phyloP scores from a whole-genome alignment of 2,113 vertebrate species.

The Corythornis cristatus region DNA sequence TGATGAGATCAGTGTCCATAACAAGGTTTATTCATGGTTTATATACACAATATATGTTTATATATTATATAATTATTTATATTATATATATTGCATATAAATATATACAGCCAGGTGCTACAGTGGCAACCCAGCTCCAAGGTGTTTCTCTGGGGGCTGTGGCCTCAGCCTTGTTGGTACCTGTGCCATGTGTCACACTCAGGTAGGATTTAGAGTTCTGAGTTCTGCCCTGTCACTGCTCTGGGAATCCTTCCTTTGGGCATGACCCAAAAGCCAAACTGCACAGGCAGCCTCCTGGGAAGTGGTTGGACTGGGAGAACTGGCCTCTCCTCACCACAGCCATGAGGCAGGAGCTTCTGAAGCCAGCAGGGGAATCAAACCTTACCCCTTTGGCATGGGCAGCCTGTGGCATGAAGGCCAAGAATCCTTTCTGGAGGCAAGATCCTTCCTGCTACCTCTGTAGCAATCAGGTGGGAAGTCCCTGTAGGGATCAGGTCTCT shows the following conservation, averaged over 20 bases:
- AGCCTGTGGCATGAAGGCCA: fast-evolving
- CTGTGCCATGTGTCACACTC: fast-evolving
- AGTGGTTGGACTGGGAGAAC: background rate
- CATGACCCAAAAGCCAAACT: background rate
- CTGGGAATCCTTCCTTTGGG: background rate
- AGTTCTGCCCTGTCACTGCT: too few relatives aligned
- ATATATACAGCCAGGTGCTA: too few relatives aligned
- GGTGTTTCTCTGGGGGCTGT: background rate
- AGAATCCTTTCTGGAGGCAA: background rate
- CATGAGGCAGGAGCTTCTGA: fast-evolving
- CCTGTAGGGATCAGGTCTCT: fast-evolving
- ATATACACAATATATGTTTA: too few relatives aligned
- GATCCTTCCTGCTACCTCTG: background rate
- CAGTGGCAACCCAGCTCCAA: fast-evolving
- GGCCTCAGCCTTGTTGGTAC: fast-evolving
- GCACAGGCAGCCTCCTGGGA: background rate
- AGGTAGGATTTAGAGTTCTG: background rate
- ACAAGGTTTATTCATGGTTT: too few relatives aligned
- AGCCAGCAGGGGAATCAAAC: background rate
- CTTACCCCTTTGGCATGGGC: fast-evolving
- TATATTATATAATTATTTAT: too few relatives aligned
- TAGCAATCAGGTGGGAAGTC: background rate
- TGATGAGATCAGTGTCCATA: too few relatives aligned
- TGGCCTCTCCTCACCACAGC: background rate
- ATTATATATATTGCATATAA: too few relatives aligned